These are phyloP conservation scores for Drosophila robusta DNA, from an alignment of 2,888 invertebrate genomes.

Conservation along the genomic window DNA sequence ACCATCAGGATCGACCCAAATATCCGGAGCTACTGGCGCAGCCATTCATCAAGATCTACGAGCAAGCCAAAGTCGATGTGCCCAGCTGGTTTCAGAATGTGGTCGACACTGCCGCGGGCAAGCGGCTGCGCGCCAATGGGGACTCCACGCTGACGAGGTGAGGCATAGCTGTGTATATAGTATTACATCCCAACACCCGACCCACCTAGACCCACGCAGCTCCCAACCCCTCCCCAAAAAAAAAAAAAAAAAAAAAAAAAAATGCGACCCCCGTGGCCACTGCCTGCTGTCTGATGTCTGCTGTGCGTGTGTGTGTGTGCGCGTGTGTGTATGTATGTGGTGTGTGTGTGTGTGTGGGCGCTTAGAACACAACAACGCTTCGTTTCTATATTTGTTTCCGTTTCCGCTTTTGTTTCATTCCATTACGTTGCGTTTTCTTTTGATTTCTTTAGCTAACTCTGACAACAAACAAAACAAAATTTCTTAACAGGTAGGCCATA, in stretches of 20 bases:
- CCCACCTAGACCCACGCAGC: background rate
- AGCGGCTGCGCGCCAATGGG: constrained; percentile 63
- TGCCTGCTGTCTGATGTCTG: constrained; percentile 35
- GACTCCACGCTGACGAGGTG: constrained; percentile 83
- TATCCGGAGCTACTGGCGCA: constrained; percentile 96
- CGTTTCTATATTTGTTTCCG: constrained; percentile 48
- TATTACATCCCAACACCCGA: constrained; percentile 14
- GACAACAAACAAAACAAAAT: constrained; percentile 33
- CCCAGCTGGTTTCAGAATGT: constrained; percentile 93
- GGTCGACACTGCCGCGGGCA: constrained; percentile 86
- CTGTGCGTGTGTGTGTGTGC: constrained; percentile 12
- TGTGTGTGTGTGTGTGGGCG: constrained; percentile 15
- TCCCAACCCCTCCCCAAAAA: background rate
- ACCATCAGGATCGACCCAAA: constrained; percentile 96
- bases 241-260: background rate
- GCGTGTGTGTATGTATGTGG: constrained; percentile 3
- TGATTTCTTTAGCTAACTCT: constrained; percentile 47
- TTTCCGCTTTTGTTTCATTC: constrained; percentile 55
- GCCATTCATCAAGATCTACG: constrained; percentile 93
- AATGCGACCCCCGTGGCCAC: constrained; percentile 8
- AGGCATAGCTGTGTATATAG: constrained; percentile 30
- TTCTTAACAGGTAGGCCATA: constrained; percentile 59
- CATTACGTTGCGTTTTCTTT: constrained; percentile 55
- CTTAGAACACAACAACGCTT: constrained; percentile 34
- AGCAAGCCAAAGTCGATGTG: constrained; percentile 89